Percentiles rank a stretch among this genome's conserved stretches.
phyloP scores from a whole-genome alignment of 2,113 vertebrate species.

The Tetraodon nigroviridis region DNA sequence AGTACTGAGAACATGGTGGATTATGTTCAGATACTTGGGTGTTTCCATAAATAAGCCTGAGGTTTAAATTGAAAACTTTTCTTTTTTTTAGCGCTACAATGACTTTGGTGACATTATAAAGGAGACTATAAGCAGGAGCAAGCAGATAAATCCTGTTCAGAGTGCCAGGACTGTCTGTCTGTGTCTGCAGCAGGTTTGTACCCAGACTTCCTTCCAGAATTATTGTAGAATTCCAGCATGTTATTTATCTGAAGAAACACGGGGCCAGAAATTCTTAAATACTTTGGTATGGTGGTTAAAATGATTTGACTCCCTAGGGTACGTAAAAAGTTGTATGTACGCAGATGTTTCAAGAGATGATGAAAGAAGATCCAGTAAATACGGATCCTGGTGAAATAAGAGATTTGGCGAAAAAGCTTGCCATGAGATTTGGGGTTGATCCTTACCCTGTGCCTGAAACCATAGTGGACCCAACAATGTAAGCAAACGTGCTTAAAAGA shows the following conservation, averaged over 20 bases:
- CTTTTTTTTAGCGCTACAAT: constrained; percentile 74
- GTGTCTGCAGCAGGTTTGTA: constrained; percentile 83
- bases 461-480: constrained; percentile 77
- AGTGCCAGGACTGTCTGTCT: constrained; percentile 82
- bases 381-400: constrained; percentile 76
- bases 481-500: constrained; percentile 12
- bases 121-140: constrained; percentile 78
- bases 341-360: constrained; percentile 62
- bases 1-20: neutral
- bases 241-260: neutral
- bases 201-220: neutral
- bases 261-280: neutral
- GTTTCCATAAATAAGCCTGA: constrained; percentile 9
- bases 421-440: constrained; percentile 82
- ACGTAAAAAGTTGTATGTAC: constrained; percentile 31
- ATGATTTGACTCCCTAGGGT: neutral
- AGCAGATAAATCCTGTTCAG: constrained; percentile 73
- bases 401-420: constrained; percentile 81
- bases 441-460: constrained; percentile 75
- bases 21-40: constrained; percentile 19
- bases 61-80: neutral
- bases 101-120: constrained; percentile 92
- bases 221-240: too few species aligned
- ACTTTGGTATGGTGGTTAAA: too few species aligned
- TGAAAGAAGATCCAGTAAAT: constrained; percentile 43